Percentiles rank a stretch among this genome's conserved stretches.
phyloP scores from a whole-genome alignment of 2,113 vertebrate genomes.

The Chamaetylas fuelleborni region DNA sequence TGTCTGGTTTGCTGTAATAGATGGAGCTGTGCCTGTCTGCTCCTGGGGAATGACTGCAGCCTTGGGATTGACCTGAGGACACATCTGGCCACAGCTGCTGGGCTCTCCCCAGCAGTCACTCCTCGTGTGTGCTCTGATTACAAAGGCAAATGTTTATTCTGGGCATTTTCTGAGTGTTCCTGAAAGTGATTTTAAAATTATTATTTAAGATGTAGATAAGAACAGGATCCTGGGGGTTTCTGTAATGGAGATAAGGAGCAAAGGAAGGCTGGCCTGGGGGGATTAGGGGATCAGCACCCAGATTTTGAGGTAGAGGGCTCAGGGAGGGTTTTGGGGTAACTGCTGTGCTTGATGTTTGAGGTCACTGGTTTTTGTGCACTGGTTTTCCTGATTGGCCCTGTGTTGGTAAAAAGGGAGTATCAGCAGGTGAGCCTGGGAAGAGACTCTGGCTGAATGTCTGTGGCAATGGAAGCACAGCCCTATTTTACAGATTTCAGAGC shows the following conservation, averaged over 20 bases:
- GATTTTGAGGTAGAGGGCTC: not conserved
- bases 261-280: not conserved
- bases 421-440: too few species aligned
- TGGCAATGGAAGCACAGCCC: too few species aligned
- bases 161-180: not conserved
- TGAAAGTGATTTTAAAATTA: not conserved
- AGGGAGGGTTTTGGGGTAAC: not conserved
- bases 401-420: too few species aligned
- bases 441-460: too few species aligned
- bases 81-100: slow-evolving; percentile 13
- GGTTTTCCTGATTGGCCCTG: too few species aligned
- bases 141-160: not conserved
- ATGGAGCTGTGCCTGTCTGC: not conserved
- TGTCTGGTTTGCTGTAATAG: not conserved
- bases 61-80: not conserved
- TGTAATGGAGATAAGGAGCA: not conserved
- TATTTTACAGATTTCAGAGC: too few species aligned
- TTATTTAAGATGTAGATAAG: fast-evolving
- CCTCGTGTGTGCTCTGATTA: not conserved
- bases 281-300: too few species aligned
- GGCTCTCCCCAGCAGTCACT: not conserved
- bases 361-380: not conserved
- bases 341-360: not conserved
- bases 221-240: fast-evolving
- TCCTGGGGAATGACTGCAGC: not conserved